Evolutionary conservation across 2,113 vertebrate species (phyloP).

Genomic region (Crotalus tigris): DNA sequence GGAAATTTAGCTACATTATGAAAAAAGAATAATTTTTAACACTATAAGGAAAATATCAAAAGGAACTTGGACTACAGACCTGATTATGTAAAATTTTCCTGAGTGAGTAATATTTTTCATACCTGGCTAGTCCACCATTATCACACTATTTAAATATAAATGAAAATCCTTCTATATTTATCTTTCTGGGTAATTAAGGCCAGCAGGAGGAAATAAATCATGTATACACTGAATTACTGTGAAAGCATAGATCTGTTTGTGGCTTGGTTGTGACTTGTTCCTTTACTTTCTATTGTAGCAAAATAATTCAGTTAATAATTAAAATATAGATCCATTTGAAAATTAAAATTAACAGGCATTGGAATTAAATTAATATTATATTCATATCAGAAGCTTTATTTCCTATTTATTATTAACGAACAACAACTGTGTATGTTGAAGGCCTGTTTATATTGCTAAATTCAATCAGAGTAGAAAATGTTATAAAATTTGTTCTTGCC

Average conservation of each 20-base stretch:
- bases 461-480: neutral
- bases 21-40: neutral
- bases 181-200: slow-evolving; percentile 6
- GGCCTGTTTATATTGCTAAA: neutral
- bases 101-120: neutral
- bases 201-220: neutral
- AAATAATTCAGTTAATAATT: neutral
- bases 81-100: neutral
- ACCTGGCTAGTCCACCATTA: neutral
- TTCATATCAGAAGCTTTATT: neutral
- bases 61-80: neutral
- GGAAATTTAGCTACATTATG: too few species aligned
- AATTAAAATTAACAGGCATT: neutral
- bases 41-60: neutral
- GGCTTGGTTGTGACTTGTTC: neutral
- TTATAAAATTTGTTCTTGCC: neutral
- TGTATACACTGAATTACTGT: rapidly evolving
- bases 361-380: neutral
- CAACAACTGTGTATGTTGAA: neutral
- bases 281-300: neutral
- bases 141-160: neutral
- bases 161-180: neutral
- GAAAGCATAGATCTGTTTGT: neutral
- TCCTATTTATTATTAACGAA: neutral
- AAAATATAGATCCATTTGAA: neutral